These are phyloP conservation scores for Coleophora deauratella DNA, from an alignment of 2,888 invertebrate species.

Conservation along the genomic window DNA sequence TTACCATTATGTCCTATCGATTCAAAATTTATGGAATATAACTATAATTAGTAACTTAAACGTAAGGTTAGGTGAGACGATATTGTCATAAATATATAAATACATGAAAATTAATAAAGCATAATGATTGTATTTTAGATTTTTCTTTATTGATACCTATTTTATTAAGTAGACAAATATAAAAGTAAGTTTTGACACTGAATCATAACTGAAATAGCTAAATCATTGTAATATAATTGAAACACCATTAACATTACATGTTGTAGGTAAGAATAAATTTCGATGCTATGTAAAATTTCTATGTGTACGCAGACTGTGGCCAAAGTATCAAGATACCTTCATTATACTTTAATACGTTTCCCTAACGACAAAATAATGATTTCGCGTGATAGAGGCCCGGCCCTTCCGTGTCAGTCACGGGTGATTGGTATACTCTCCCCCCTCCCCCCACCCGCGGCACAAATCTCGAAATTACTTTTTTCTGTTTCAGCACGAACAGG, in stretches of 20 bases:
- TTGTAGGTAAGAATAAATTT: conserved; percentile 1
- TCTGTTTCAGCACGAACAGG: conserved; percentile 54
- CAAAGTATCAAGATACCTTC: conserved; percentile 33
- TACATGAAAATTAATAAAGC: conserved; percentile 76
- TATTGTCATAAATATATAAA: conserved; percentile 77
- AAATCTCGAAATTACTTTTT: conserved; percentile 67
- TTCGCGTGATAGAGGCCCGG: conserved; percentile 58
- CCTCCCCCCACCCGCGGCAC: conserved; percentile 33
- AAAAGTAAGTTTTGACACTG: too few species aligned
- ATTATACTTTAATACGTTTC: conserved; percentile 52
- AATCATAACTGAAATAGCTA: too few species aligned
- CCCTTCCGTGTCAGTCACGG: conserved; percentile 69
- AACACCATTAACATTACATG: too few species aligned
- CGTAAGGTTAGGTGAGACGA: conserved; percentile 74
- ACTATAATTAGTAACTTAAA: conserved; percentile 71
- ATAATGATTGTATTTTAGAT: conserved; percentile 69
- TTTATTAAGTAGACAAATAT: too few species aligned
- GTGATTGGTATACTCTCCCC: conserved; percentile 54
- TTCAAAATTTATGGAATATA: conserved; percentile 72
- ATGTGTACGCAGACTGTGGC: conserved; percentile 30
- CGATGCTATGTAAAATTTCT: conserved; percentile 5
- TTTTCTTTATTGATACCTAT: conserved; percentile 41
- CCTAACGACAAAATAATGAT: conserved; percentile 72
- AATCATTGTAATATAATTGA: not conserved
- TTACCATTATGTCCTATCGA: conserved; percentile 71